phyloP scores from a whole-genome alignment of 2,113 vertebrate genomes.

The Sisor rabdophorus region DNA sequence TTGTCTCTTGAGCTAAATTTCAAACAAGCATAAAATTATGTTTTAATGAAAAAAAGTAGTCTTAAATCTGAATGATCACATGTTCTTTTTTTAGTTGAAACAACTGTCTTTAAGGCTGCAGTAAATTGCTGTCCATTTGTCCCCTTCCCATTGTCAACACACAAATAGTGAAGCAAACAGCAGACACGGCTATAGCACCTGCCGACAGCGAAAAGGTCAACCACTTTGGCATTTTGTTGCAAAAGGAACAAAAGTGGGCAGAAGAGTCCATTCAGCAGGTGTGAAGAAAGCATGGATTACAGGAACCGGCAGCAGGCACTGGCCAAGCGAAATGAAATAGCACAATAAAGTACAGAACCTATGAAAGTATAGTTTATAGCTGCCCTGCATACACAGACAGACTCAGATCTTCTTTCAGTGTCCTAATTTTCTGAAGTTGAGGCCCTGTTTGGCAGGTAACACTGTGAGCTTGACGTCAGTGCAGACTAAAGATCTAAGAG shows the following conservation, averaged over 20 bases:
- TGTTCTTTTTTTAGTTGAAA: neutral
- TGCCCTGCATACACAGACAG: neutral
- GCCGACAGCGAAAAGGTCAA: constrained; percentile 2
- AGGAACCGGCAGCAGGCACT: neutral
- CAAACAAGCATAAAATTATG: too few species aligned
- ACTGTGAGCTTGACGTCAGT: neutral
- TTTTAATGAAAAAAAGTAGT: neutral
- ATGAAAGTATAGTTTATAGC: neutral
- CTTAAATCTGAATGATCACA: too few species aligned
- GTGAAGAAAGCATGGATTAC: neutral
- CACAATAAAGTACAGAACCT: neutral
- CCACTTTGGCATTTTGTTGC: too few species aligned
- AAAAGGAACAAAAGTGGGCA: neutral
- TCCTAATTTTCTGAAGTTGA: neutral
- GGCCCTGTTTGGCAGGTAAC: neutral
- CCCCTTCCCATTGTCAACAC: too few species aligned
- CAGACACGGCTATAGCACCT: neutral
- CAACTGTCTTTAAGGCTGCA: neutral
- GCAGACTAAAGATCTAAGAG: neutral
- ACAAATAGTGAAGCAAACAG: neutral
- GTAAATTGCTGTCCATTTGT: neutral
- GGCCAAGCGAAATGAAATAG: neutral
- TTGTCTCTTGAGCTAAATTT: too few species aligned
- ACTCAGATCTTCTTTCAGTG: neutral
- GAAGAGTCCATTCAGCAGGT: neutral